Conservation (phyloP, 2,113 vertebrate species). For the Notothenia rossii region DNA sequence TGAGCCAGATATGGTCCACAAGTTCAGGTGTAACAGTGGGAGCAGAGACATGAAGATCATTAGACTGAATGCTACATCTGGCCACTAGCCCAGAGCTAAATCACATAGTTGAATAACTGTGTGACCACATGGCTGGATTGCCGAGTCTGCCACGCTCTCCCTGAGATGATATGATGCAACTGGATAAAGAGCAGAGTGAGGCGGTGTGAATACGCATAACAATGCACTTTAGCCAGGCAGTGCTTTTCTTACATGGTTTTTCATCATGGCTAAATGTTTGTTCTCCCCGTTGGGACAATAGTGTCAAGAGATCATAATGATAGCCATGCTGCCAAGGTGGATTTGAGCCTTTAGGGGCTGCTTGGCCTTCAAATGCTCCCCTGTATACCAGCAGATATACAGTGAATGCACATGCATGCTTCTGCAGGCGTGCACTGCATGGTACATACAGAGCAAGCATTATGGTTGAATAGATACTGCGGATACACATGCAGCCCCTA, state of each 20-base stretch:
- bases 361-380: slow-evolving; percentile 62
- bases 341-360: slow-evolving; percentile 57
- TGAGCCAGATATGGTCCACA: slow-evolving; percentile 46
- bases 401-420: slow-evolving; percentile 37
- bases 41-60: slow-evolving; percentile 61
- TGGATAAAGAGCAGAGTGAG: slow-evolving; percentile 68
- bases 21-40: slow-evolving; percentile 39
- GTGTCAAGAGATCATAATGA: slow-evolving; percentile 53
- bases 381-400: slow-evolving; percentile 29
- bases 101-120: slow-evolving; percentile 67
- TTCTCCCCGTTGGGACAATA: slow-evolving; percentile 59
- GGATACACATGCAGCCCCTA: slow-evolving; percentile 6
- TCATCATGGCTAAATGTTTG: slow-evolving; percentile 74
- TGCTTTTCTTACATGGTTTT: slow-evolving; percentile 70
- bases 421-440: slow-evolving; percentile 5
- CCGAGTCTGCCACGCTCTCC: slow-evolving; percentile 59
- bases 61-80: slow-evolving; percentile 67
- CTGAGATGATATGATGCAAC: slow-evolving; percentile 77
- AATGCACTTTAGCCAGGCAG: slow-evolving; percentile 68
- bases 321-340: slow-evolving; percentile 43
- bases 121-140: slow-evolving; percentile 64
- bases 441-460: slow-evolving; percentile 31
- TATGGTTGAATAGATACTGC: slow-evolving; percentile 25
- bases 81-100: slow-evolving; percentile 68
- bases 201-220: slow-evolving; percentile 64